Conservation (phyloP, 2,113 vertebrate genomes). For the Lynx canadensis region DNA sequence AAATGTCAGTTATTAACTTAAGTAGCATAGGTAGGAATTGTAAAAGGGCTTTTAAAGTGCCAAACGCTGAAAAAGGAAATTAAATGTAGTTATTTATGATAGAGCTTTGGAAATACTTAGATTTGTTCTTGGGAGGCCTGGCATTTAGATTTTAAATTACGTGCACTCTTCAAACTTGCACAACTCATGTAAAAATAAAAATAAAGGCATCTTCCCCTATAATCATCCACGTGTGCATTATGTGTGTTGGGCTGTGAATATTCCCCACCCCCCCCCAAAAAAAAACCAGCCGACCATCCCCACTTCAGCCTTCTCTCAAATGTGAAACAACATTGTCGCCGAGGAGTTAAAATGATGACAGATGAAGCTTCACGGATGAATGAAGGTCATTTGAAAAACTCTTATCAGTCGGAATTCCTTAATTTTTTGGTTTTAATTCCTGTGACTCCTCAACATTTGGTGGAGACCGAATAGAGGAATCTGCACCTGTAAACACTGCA, state of each 20-base stretch:
- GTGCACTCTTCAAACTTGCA: background rate
- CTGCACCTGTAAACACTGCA: slow-evolving; percentile 66
- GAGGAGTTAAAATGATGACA: slow-evolving; percentile 23
- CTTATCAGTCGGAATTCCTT: background rate
- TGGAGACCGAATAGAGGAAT: background rate
- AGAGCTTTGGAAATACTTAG: slow-evolving; percentile 67
- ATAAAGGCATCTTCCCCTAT: slow-evolving; percentile 23
- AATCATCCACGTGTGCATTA: background rate
- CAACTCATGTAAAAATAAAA: slow-evolving; percentile 62
- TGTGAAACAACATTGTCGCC: background rate
- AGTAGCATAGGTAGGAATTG: slow-evolving; percentile 74
- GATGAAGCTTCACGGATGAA: slow-evolving; percentile 1
- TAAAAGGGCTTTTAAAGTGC: slow-evolving; percentile 77
- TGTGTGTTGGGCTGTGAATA: background rate
- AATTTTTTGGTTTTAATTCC: background rate
- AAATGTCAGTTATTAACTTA: slow-evolving; percentile 84
- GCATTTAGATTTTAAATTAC: slow-evolving; percentile 72
- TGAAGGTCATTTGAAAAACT: background rate
- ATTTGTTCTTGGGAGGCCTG: slow-evolving; percentile 75
- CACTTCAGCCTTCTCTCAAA: background rate
- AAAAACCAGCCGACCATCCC: background rate
- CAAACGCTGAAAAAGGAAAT: slow-evolving; percentile 66
- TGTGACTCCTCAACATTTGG: background rate
- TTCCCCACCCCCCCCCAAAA: background rate
- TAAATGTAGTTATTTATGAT: slow-evolving; percentile 78